A percentile compares a stretch with the other conserved stretches of the same genome.
Evolutionary conservation across 2,888 invertebrate genomes (phyloP).

Genomic region (Carterocephalus palaemon): DNA sequence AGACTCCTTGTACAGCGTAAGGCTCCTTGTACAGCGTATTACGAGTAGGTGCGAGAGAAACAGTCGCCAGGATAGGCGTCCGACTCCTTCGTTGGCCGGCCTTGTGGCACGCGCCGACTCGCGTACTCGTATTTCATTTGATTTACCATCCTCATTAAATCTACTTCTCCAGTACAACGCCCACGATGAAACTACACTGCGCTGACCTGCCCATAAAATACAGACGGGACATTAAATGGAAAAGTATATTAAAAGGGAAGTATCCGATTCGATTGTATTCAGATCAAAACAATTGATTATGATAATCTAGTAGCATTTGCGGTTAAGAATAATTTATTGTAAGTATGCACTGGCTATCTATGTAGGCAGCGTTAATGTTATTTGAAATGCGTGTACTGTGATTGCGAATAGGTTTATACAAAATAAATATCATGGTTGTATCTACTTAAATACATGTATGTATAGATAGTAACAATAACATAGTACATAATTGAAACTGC

Average conservation of each 20-base stretch:
- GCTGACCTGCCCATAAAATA: constrained; percentile 14
- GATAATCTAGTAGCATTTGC: constrained; percentile 30
- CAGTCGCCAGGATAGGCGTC: constrained; percentile 45
- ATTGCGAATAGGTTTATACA: no score
- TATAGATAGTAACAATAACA: no score
- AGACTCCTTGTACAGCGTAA: constrained; percentile 50
- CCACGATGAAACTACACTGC: constrained; percentile 35
- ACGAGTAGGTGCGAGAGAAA: constrained; percentile 54
- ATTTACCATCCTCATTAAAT: constrained; percentile 61
- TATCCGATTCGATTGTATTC: constrained; percentile 9
- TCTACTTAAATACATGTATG: no score
- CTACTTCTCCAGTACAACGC: constrained; percentile 46
- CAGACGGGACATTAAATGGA: constrained; percentile 27
- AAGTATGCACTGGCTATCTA: not conserved
- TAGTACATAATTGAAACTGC: no score
- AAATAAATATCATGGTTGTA: no score
- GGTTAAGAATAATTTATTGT: constrained; percentile 9
- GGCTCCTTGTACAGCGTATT: no score
- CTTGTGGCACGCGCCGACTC: constrained; percentile 74
- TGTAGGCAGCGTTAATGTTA: no score
- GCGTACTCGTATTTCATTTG: constrained; percentile 54
- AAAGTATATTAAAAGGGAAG: constrained; percentile 7
- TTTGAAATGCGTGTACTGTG: no score
- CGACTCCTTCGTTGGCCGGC: constrained; percentile 64
- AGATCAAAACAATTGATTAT: constrained; percentile 3